Evolutionary conservation across 2,113 vertebrate species (phyloP).

Genomic region (Bostrychus sinensis): DNA sequence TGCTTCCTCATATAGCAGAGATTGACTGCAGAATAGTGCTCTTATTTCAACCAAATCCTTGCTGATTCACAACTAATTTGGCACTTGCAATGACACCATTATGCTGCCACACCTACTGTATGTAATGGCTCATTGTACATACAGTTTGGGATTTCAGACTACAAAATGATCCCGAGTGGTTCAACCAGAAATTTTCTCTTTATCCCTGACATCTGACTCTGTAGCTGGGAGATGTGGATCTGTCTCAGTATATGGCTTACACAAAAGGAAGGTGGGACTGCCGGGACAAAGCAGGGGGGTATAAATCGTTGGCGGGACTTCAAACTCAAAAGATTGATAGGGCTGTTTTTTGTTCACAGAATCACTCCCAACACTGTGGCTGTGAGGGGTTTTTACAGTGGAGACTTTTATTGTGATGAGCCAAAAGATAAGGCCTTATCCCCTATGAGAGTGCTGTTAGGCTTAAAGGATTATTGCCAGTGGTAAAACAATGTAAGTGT

Average conservation of each 20-base stretch:
- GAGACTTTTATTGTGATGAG: constrained; percentile 19
- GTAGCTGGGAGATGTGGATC: background rate
- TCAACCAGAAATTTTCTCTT: constrained; percentile 12
- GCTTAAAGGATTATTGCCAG: constrained; percentile 19
- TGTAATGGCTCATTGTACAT: constrained; percentile 5
- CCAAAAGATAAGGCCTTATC: constrained; percentile 18
- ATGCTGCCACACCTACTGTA: constrained; percentile 23
- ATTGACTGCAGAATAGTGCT: background rate
- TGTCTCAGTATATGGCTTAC: background rate
- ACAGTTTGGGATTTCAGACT: constrained; percentile 1
- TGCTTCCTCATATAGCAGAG: background rate
- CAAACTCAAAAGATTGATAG: constrained; percentile 17
- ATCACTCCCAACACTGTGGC: background rate
- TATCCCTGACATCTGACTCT: background rate
- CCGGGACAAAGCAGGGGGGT: background rate
- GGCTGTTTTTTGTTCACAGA: background rate
- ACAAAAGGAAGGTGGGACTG: background rate
- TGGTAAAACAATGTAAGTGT: constrained; percentile 15
- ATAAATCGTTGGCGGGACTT: constrained; percentile 22
- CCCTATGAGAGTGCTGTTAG: constrained; percentile 16
- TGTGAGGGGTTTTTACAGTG: background rate
- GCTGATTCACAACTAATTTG: background rate
- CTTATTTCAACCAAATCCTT: background rate
- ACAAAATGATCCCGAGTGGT: constrained; percentile 11
- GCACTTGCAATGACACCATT: background rate